Evolutionary conservation across 2,888 invertebrate genomes (phyloP).

Genomic region (Tanytarsus gracilentus): DNA sequence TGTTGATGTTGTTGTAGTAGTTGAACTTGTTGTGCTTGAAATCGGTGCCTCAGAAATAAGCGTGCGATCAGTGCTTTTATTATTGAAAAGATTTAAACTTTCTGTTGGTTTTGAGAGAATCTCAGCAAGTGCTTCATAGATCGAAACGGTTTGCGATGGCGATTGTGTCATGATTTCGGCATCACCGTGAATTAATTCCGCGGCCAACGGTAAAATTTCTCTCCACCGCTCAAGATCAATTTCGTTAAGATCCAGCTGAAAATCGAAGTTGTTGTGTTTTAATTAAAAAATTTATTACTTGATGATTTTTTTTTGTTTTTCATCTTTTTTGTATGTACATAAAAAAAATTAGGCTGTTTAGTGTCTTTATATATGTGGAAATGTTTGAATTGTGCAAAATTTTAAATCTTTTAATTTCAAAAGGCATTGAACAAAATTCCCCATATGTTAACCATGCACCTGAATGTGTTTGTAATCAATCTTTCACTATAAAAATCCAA

Average conservation of each 20-base stretch:
- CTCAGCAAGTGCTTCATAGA: constrained; percentile 51
- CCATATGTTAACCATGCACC: no score
- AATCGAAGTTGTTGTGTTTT: no score
- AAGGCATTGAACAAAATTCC: no score
- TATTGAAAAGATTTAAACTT: constrained; percentile 32
- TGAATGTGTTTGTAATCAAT: no score
- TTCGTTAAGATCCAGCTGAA: constrained; percentile 21
- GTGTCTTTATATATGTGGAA: no score
- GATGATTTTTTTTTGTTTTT: no score
- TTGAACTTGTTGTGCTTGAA: constrained; percentile 34
- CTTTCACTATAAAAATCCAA: no score
- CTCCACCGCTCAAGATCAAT: constrained; percentile 26
- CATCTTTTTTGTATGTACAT: no score
- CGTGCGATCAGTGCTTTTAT: constrained; percentile 31
- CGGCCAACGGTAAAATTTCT: constrained; percentile 24
- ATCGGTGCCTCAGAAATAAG: constrained; percentile 31
- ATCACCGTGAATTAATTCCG: constrained; percentile 36
- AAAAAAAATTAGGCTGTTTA: no score
- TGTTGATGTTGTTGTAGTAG: constrained; percentile 33
- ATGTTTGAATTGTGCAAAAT: no score
- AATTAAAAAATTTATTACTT: background rate
- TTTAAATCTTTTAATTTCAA: no score
- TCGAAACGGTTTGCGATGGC: constrained; percentile 51
- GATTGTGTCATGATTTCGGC: constrained; percentile 46
- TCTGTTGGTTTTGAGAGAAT: constrained; percentile 42